Evolutionary conservation across 2,797 vertebrate genomes (phyloP), one percentile per base, ranked within the genome.

Genomic region (Hemitrygon akajei): DNA sequence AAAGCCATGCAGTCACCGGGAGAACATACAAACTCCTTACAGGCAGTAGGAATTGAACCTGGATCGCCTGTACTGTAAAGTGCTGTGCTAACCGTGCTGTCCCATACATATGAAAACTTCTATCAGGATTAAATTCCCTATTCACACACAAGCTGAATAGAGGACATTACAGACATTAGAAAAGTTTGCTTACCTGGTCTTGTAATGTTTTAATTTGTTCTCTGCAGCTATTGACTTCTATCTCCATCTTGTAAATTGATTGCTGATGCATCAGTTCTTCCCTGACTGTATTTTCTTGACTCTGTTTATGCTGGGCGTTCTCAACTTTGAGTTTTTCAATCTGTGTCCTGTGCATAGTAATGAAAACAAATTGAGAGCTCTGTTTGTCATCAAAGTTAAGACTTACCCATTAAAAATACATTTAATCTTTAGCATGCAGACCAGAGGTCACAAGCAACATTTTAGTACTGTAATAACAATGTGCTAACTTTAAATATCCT

Each of bases 181-280:
- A 79, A 80, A 14, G 18, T 89, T 92, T 25, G 16, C 91, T 40
- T 94, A 97, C 97, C 96, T 97, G 96, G 80, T 96, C 95, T 80
- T 96, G 96, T 93, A 96, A 80, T 0, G 34, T 77, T 66, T 94
- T 95, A 63, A 95, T 27, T 0, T 56, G 94, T 6, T 96, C 95
- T 75, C 94, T 95, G 91, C 95, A 94, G 56, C 94, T 94, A 22
- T 60, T 94, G 94, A 97, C 94, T 89, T 96, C 95, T 79, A 75
- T 77, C 69, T 96, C 93, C 0, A 96, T 93, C 14, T 94, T 94
- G 11, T 93, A 66, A 0, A 91, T 93, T 12, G 95, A 94, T 1
- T 96, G 96, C 95, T 95, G 95, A 77, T 96, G 94, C 63, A 94
- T 95, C 69, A 66, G n/a, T 0, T 94, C 95, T 93, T 97, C 96